Base-by-base conservation (phyloP, 2,797 vertebrate genomes). In the Premnoplex brunnescens region DNA sequence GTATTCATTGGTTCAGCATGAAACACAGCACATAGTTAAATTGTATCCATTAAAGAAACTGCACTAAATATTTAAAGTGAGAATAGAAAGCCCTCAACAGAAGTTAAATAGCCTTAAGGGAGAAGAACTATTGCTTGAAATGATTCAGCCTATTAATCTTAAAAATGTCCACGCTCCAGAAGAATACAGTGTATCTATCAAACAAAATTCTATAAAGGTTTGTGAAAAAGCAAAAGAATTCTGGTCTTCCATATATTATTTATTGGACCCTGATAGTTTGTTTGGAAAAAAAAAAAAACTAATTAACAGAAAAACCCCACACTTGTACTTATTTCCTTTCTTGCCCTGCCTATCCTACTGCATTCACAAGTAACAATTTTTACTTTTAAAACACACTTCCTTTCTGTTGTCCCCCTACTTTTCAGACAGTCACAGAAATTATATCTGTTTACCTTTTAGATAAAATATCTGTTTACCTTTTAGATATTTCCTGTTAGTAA, bases 21-120 rank as follows among this genome's bases (percentile, higher is more conserved):
- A 89, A 95, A 90, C 36, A 77, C 30, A 91, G 48, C n/a, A 81
- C n/a, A 88, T 91, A 85, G 32, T 88, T 83, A 91, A 88, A 84
- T 28, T 75, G 21, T 51, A 72, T 85, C 88, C 62, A 88, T 78
- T 97, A 92, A 91, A 77, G 69, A 60, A 20, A 72, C 41, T 85
- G 16, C 27, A 69, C 69, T 89, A 78, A 92, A 89, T 95, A 96
- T 93, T 96, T 91, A 88, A 87, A 67, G 14, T 71, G 30, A 82
- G 78, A 82, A 30, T 14, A 94, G 55, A 90, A 77, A 81, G 20
- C 37, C 54, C 66, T 91, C 46, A 78, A 72, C 16, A 44, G 58
- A 92, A 85, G 54, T 77, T 88, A 75, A 89, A 88, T 32, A 76
- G 41, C 49, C 69, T 58, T 81, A 55, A 28, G 41, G 46, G 76